A percentile compares a stretch with the other conserved stretches of the same genome.
Evolutionary conservation across 2,888 invertebrate species (phyloP).

Genomic region (Drosophila infuscata): DNA sequence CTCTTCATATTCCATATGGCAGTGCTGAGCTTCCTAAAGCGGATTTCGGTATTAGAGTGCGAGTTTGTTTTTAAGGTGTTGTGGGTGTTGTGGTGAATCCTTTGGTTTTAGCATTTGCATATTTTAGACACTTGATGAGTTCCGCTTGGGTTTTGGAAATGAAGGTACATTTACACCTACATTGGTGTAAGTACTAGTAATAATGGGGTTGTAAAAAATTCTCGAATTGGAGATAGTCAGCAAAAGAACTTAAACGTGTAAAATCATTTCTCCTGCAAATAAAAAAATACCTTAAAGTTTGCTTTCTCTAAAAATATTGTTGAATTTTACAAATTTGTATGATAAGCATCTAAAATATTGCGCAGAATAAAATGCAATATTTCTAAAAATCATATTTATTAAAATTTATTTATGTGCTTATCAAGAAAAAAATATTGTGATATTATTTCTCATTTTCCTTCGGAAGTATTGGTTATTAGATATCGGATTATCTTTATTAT

Average conservation of each 20-base stretch:
- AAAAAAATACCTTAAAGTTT: neutral
- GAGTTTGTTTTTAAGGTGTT: conserved; percentile 24
- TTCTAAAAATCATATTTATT: neutral
- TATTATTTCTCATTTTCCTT: neutral
- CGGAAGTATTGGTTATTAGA: neutral
- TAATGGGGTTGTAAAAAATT: neutral
- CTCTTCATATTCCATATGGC: conserved; percentile 57
- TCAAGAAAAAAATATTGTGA: neutral
- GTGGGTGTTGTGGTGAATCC: neutral
- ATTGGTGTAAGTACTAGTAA: neutral
- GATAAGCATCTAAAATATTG: neutral
- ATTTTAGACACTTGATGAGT: conserved; percentile 20
- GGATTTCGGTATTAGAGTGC: conserved; percentile 66
- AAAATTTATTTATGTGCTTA: neutral
- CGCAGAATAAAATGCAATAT: neutral
- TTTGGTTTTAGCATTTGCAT: conserved; percentile 45
- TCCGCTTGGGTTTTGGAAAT: neutral
- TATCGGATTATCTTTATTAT: neutral
- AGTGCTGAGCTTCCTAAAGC: conserved; percentile 56
- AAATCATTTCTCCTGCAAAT: too few species aligned
- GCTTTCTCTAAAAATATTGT: neutral
- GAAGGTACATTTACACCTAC: neutral
- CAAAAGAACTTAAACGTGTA: neutral
- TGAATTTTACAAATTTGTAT: neutral
- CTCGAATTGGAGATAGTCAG: neutral